Percentiles rank a stretch among this genome's conserved stretches.
Conservation (phyloP, 2,797 vertebrate species). For the Hipposideros larvatus region DNA sequence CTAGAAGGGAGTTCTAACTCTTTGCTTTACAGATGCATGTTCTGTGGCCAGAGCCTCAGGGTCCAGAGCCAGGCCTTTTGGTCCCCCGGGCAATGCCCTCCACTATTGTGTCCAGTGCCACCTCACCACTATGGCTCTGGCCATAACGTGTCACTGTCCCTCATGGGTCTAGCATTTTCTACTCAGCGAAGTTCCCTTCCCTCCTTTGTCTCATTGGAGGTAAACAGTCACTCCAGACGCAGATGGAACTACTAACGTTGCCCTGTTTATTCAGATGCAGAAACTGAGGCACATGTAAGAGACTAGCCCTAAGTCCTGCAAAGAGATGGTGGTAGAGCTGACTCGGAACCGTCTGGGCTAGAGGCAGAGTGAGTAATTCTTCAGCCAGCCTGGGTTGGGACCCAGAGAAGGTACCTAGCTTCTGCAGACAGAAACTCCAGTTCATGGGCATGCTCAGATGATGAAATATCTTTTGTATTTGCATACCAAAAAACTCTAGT, state of each 20-base stretch:
- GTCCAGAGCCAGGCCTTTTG: background rate
- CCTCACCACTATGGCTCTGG: background rate
- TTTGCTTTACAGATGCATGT: background rate
- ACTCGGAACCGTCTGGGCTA: background rate
- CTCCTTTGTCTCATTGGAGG: background rate
- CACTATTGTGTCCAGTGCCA: background rate
- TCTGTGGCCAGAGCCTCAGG: background rate
- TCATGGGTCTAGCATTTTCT: background rate
- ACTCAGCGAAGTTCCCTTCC: background rate
- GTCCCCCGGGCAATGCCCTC: background rate
- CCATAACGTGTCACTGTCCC: background rate
- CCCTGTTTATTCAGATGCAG: background rate
- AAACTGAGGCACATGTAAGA: background rate
- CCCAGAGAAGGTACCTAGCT: background rate
- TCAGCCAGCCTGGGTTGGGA: background rate
- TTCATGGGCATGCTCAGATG: background rate
- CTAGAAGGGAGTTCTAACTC: background rate
- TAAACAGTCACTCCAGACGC: background rate
- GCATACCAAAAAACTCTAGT: too few relatives aligned
- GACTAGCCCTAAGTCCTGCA: background rate
- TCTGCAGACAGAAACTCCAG: background rate
- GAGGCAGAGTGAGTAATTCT: background rate
- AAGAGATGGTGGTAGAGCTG: background rate
- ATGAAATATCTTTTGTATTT: background rate
- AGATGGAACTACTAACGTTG: background rate